Evolutionary conservation across 2,797 vertebrate genomes (phyloP), one percentile per base, ranked within the genome.

Genomic region (Enteromius afrohamiltoni): DNA sequence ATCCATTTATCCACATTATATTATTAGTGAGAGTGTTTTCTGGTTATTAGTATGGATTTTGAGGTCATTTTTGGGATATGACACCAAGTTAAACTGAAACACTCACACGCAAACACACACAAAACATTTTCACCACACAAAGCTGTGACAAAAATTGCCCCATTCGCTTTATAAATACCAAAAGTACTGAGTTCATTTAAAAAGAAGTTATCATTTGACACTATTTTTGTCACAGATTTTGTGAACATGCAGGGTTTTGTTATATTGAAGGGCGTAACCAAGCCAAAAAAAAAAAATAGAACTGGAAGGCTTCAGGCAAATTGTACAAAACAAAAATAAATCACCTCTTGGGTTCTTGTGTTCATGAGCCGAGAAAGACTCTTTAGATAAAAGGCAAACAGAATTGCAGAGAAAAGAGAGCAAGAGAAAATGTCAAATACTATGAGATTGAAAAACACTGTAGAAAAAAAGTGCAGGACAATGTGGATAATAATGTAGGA

Each of bases 321-420:
- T 91, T 37, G 95, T 89, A 85, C 85, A 92, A 93, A 84, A 88
- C 31, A 9, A 93, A 91, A 85, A 96, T 94, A 94, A 95, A 93
- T 99, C 98, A 99, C 98, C 98, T 99, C 97, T 98, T 94, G 97
- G 94, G 96, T 97, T 99, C 97, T 96, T 98, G 96, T 97, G 97
- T 94, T 98, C 97, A 94, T 97, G 97, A 99, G 96, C 96, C 96
- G 97, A 95, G 96, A 98, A 96, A 96, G 97, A 96, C 94, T 99
- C 98, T 99, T 99, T 96, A 94, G 89, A 92, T 11, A 88, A 91
- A 92, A 94, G 94, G 19, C 17, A 68, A 69, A 47, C 29, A 90
- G 94, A 88, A 91, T 90, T 89, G 79, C 67, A 90, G 87, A 89
- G 90, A 94, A 90, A 93, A 90, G 88, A 93, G 87, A 94, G 91